These are phyloP conservation scores for Agapostemon virescens DNA, from an alignment of 2,888 invertebrate species.

Conservation along the genomic window DNA sequence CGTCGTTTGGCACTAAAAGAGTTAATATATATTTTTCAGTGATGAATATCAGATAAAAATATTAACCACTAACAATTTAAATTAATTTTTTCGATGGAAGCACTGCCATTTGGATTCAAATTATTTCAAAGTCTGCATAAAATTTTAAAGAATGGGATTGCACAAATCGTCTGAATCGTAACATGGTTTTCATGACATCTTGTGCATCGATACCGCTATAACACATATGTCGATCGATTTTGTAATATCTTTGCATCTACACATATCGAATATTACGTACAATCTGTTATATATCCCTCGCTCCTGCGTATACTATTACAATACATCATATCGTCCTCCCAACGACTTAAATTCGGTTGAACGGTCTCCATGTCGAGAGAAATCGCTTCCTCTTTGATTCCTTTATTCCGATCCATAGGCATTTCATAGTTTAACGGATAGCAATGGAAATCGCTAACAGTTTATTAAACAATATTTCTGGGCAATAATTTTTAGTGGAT, in stretches of 20 bases:
- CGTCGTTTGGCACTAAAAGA: no score
- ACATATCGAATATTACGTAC: neutral
- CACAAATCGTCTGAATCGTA: neutral
- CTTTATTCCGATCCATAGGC: constrained; percentile 31
- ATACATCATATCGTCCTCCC: constrained; percentile 51
- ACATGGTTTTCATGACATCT: neutral
- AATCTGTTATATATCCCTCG: constrained; percentile 35
- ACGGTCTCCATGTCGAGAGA: constrained; percentile 61
- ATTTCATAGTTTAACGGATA: constrained; percentile 28
- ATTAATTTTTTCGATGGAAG: neutral
- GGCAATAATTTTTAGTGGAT: constrained; percentile 4
- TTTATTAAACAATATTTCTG: constrained; percentile 43
- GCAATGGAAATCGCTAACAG: constrained; percentile 31
- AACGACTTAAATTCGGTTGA: constrained; percentile 46
- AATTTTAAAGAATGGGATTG: neutral
- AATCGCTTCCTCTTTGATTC: constrained; percentile 51
- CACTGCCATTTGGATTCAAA: neutral
- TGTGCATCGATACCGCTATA: neutral
- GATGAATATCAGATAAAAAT: neutral
- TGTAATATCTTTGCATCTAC: neutral
- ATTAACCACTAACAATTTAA: neutral
- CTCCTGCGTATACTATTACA: constrained; percentile 46
- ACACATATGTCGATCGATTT: neutral
- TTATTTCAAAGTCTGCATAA: neutral
- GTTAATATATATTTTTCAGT: neutral